Evolutionary conservation across 2,888 invertebrate species (phyloP), one percentile per base, ranked within the genome.

Genomic region (Andrena marginata): DNA sequence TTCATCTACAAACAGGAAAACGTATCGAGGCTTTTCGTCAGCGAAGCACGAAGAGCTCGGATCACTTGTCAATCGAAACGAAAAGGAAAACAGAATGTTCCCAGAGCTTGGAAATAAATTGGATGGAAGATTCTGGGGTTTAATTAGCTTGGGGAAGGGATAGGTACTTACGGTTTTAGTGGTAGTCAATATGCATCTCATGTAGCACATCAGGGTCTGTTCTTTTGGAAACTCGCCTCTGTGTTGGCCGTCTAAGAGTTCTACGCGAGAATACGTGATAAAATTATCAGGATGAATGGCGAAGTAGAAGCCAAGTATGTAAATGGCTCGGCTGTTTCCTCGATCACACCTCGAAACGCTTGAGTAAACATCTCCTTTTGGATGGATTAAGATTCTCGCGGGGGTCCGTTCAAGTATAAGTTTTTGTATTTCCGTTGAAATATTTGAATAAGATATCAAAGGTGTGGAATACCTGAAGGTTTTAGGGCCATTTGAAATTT

Each of bases 161-260:
- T 23, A 5, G 26, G 1, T 70, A 90, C 92, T 92, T 92, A 96
- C 96, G 87, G 95, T 89, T 93, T 95, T 95, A 92, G 95, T 95
- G 94, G 94, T 94, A 82, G 94, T 94, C 78, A 95, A 72, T 8
- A 95, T 80, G 84, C 96, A 96, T 82, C 94, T 94, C 71, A 95
- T 93, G 82, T 95, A 96, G 82, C 96, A 96, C 92, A 95, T 84
- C 4, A 92, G 80, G n/a, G 60, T 73, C 23, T 78, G 80, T 33
- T 91, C 92, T 0, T 74, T 56, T 31, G 82, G 83, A 20, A 88
- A 87, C 8, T 77, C 84, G 23, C 91, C 92, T 0, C 74, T 78
- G 16, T 56, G 69, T 42, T 84, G 83, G 0, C 84, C 75, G 0
- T 84, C 87, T 20, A 89, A 0, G 1, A 91, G 8, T 0, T 87